These are phyloP conservation scores for Pantala flavescens DNA, from an alignment of 1,140 invertebrate species.

Conservation along the genomic window DNA sequence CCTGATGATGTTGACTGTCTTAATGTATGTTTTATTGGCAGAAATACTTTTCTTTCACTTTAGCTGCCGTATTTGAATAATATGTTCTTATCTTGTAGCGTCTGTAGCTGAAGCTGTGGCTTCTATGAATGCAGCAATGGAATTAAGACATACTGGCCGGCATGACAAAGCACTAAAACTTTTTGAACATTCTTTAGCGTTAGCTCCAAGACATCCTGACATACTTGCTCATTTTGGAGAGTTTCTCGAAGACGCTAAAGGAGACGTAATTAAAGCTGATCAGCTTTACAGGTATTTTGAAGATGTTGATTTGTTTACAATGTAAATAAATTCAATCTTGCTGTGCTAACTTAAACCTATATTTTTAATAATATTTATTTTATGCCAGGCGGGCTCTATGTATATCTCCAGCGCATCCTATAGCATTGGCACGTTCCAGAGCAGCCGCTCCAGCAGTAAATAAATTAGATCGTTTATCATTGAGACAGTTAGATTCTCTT, in stretches of 20 bases:
- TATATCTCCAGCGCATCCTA: constrained; percentile 68
- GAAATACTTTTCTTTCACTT: too few relatives aligned
- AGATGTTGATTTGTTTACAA: too few relatives aligned
- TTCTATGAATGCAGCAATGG: constrained; percentile 69
- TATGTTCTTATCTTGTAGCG: not conserved
- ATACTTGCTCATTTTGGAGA: constrained; percentile 88
- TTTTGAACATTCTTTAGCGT: constrained; percentile 78
- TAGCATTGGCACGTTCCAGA: constrained; percentile 68
- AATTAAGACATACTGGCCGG: constrained; percentile 72
- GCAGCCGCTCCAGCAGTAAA: constrained; percentile 81
- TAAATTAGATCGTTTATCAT: constrained; percentile 68
- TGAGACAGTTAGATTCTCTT: constrained; percentile 78
- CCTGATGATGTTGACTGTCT: too few relatives aligned
- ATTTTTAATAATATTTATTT: not conserved
- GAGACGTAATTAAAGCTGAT: constrained; percentile 79
- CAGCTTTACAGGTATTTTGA: constrained; percentile 52
- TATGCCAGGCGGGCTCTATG: constrained; percentile 55
- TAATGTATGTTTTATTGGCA: too few relatives aligned
- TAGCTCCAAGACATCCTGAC: constrained; percentile 85
- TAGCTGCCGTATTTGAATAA: not conserved
- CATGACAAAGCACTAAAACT: constrained; percentile 76
- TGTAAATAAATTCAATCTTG: too few relatives aligned
- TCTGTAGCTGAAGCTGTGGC: constrained; percentile 59
- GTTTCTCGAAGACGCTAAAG: constrained; percentile 68
- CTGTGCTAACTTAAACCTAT: too few relatives aligned